Evolutionary conservation across 2,113 vertebrate species (phyloP).

Genomic region (Psephotus haematonotus): DNA sequence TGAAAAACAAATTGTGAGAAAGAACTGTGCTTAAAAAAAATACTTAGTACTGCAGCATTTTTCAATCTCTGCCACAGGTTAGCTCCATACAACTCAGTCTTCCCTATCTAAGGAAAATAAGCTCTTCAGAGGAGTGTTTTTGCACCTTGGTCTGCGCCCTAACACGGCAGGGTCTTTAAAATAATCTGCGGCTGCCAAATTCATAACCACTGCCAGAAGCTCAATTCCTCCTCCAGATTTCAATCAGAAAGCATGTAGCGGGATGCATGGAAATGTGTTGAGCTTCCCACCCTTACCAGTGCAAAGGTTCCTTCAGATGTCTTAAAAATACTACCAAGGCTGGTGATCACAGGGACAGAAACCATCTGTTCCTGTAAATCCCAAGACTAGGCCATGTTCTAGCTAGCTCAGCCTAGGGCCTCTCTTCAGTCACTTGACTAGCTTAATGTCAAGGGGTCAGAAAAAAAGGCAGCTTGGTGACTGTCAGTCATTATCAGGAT

Average conservation of each 20-base stretch:
- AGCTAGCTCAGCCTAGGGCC: not conserved
- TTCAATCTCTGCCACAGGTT: not conserved
- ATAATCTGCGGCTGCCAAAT: not conserved
- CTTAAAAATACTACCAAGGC: not conserved
- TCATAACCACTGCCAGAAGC: not conserved
- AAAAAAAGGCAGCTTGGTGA: not conserved
- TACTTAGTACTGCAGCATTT: not conserved
- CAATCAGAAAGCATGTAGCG: not conserved
- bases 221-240: slow-evolving; percentile 15
- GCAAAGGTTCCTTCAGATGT: slow-evolving; percentile 12
- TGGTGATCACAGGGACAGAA: not conserved
- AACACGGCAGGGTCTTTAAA: not conserved
- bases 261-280: not conserved
- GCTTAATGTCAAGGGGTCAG: not conserved
- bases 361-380: not conserved
- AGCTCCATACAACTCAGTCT: not conserved
- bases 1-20: not conserved
- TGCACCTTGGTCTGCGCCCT: slow-evolving; percentile 6
- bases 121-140: not conserved
- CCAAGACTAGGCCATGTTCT: not conserved
- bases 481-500: not conserved
- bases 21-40: not conserved
- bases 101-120: not conserved
- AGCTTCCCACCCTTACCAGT: not conserved
- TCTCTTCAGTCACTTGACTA: not conserved